phyloP scores from a whole-genome alignment of 53 echinoderm and acorn worm genomes.

The Arbacia lixula region DNA sequence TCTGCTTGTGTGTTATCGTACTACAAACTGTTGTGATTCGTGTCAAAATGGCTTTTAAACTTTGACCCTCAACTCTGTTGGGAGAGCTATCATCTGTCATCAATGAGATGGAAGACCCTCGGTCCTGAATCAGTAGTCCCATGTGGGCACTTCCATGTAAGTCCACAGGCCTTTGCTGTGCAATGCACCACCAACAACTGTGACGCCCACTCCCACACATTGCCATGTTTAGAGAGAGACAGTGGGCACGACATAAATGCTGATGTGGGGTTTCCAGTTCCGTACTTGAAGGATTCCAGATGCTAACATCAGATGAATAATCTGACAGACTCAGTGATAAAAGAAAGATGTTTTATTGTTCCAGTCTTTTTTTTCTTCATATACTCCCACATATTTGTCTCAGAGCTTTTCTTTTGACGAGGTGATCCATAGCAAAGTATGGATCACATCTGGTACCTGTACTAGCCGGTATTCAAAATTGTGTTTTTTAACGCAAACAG shows the following conservation, averaged over 20 bases:
- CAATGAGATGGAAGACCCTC: slow-evolving; percentile 34
- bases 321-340: no score
- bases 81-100: slow-evolving; percentile 18
- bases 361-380: no score
- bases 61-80: slow-evolving; percentile 4
- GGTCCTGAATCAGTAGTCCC: not conserved
- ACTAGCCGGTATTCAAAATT: no score
- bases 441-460: no score
- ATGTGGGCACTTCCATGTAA: not conserved
- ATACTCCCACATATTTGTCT: no score
- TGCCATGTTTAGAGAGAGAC: slow-evolving; percentile 4
- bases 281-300: slow-evolving; percentile 20
- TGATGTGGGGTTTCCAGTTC: slow-evolving; percentile 30
- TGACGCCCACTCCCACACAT: slow-evolving; percentile 36
- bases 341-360: no score
- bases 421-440: no score
- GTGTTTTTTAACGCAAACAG: no score
- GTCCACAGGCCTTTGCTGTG: not conserved
- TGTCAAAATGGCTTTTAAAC: slow-evolving; percentile 42
- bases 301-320: no score
- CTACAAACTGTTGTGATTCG: slow-evolving; percentile 14
- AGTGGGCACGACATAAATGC: slow-evolving; percentile 14
- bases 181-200: not conserved
- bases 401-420: no score
- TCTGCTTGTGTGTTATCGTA: not conserved